Evolutionary conservation across 2,888 invertebrate species (phyloP).

Genomic region (Bugulina stolonifera): DNA sequence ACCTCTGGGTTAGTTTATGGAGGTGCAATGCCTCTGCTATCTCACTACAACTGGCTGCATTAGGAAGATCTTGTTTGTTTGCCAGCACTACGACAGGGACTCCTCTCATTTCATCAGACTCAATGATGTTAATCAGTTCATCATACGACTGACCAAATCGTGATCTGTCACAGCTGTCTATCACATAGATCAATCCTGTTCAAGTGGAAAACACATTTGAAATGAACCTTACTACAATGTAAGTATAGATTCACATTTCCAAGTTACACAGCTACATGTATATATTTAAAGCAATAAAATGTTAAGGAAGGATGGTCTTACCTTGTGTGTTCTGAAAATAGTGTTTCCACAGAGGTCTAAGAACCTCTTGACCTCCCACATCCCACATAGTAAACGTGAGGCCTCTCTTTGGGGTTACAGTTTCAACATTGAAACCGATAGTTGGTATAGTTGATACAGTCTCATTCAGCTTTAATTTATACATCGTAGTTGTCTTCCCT

Average conservation of each 20-base stretch:
- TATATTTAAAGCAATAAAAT: too few relatives aligned
- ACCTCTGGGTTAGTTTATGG: conserved; percentile 26
- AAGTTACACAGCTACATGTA: too few relatives aligned
- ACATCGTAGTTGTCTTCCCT: conserved; percentile 52
- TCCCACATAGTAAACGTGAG: conserved; percentile 52
- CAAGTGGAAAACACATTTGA: too few relatives aligned
- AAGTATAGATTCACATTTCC: too few relatives aligned
- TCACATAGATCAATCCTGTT: conserved; percentile 31
- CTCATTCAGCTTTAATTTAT: conserved; percentile 50
- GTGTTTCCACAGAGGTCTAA: conserved; percentile 46
- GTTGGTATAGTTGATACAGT: conserved; percentile 48
- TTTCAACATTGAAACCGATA: conserved; percentile 52
- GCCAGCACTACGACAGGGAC: conserved; percentile 32
- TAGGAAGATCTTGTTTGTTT: conserved; percentile 34
- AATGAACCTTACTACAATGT: too few relatives aligned
- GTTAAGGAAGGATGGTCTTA: too few relatives aligned
- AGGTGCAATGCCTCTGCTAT: conserved; percentile 29
- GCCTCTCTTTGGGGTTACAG: conserved; percentile 43
- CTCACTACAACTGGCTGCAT: conserved; percentile 29
- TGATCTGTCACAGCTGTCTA: conserved; percentile 31
- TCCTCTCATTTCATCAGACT: conserved; percentile 29
- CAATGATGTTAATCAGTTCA: conserved; percentile 31
- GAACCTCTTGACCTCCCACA: conserved; percentile 51
- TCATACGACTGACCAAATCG: conserved; percentile 31
- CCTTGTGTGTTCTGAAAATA: conserved; percentile 47